These are phyloP conservation scores for Cepaea nemoralis DNA, from an alignment of 1,140 invertebrate species.

Conservation along the genomic window DNA sequence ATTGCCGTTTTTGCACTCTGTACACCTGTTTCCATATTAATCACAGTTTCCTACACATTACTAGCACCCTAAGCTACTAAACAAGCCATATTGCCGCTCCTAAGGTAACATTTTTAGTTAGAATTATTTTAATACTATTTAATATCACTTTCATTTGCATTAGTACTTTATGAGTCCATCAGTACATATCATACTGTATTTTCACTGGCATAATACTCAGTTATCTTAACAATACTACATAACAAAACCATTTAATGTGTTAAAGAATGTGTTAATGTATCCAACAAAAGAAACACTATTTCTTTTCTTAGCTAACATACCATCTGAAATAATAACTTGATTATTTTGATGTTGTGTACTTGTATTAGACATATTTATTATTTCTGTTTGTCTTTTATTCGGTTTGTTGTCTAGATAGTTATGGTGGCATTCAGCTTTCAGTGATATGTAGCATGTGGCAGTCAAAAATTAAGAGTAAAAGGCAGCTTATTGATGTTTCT, in stretches of 20 bases:
- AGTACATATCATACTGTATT: too few species aligned
- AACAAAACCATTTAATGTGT: not conserved
- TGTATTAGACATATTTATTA: not conserved
- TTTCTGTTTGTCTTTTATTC: slow-evolving; percentile 4
- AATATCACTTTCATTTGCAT: not conserved
- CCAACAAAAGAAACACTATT: not conserved
- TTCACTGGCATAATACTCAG: not conserved
- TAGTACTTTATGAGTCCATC: too few species aligned
- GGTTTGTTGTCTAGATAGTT: slow-evolving; percentile 2
- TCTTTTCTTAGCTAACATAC: not conserved
- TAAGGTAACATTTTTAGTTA: not conserved
- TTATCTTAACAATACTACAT: not conserved
- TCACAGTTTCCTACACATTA: not conserved
- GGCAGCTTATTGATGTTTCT: not conserved
- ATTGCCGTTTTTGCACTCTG: not conserved
- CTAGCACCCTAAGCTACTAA: slow-evolving; percentile 15
- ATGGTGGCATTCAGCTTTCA: slow-evolving; percentile 12
- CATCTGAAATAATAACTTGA: too few species aligned
- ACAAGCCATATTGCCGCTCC: slow-evolving; percentile 32
- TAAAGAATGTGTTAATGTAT: not conserved
- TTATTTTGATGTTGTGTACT: too few species aligned
- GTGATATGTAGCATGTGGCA: slow-evolving; percentile 1
- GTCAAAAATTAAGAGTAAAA: not conserved
- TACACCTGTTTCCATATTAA: not conserved
- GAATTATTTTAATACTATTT: not conserved